Evolutionary conservation across 2,797 vertebrate genomes (phyloP), one percentile per base, ranked within the genome.

Genomic region (Lacerta viridis): DNA sequence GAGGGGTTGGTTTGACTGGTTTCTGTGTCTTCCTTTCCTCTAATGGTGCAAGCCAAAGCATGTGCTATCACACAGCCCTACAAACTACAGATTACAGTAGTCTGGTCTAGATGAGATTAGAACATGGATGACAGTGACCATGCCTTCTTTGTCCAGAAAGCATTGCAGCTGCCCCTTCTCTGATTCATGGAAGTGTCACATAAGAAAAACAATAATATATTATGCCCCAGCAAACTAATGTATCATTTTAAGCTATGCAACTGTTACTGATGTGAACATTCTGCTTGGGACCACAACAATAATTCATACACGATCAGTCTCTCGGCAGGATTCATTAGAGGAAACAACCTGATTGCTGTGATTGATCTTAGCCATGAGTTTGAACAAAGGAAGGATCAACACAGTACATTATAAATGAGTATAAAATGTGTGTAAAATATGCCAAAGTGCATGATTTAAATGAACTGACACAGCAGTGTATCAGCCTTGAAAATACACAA

Each of bases 351-450:
- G 72, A 88, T 81, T 87, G 80, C 81, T 83, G 41, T 82, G 80
- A 94, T 90, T 93, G 83, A 93, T 95, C 92, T 97, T 82, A 84
- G 79, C 41, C 75, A 79, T 74, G 90, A 82, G 83, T 92, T 91
- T 91, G 92, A 79, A 79, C 88, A 84, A 29, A 93, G 43, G 78
- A 83, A 74, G 55, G 72, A 87, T 33, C 7, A 86, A 90, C 1
- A 15, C 72, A 43, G 33, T 2, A 61, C 0, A 0, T 84, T 75
- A 74, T 80, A 91, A 92, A 61, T 41, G 88, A 76, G 0, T 1
- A 71, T 79, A 83, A 83, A 81, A 81, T 81, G 36, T 27, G 50
- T 91, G 61, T 68, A 59, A 74, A 86, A 88, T 55, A 88, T 88
- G 68, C 33, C 0, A 2, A 94, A 88, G 87, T 1, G 83, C 41